phyloP scores from a whole-genome alignment of 2,797 vertebrate species.

The Typhlichthys subterraneus region DNA sequence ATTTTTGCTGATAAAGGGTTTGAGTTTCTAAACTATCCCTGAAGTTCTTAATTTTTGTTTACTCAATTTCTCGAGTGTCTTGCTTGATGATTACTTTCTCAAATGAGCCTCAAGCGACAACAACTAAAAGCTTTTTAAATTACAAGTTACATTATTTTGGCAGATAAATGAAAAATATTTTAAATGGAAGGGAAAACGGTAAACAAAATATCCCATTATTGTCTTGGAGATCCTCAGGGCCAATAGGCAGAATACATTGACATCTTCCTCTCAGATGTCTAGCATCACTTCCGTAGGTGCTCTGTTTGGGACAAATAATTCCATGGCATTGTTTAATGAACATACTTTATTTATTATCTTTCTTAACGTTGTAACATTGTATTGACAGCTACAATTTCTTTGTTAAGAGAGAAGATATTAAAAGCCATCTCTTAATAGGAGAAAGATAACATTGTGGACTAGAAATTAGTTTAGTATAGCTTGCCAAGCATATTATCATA shows the following conservation, averaged over 20 bases:
- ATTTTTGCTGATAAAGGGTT: conserved; percentile 23
- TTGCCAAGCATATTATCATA: neutral
- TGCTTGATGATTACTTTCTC: conserved; percentile 9
- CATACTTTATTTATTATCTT: neutral
- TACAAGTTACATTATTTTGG: neutral
- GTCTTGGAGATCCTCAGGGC: too few species aligned
- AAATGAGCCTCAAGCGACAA: conserved; percentile 5
- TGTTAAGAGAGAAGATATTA: conserved; percentile 5
- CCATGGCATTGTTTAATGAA: conserved; percentile 14
- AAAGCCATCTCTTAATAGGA: neutral
- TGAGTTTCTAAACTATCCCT: conserved; percentile 21
- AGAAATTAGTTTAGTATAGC: neutral
- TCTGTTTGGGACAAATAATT: conserved; percentile 1
- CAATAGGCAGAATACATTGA: too few species aligned
- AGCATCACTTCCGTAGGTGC: neutral
- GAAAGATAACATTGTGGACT: neutral
- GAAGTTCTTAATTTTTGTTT: conserved; percentile 15
- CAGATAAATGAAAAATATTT: neutral
- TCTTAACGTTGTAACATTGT: conserved; percentile 14
- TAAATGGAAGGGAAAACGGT: neutral
- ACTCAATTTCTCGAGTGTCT: neutral
- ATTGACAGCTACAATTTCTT: conserved; percentile 19
- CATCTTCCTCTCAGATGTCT: too few species aligned
- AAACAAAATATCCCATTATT: too few species aligned
- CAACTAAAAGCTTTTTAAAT: neutral